Evolutionary conservation across 2,113 vertebrate genomes (phyloP).

Genomic region (Ginglymostoma cirratum): DNA sequence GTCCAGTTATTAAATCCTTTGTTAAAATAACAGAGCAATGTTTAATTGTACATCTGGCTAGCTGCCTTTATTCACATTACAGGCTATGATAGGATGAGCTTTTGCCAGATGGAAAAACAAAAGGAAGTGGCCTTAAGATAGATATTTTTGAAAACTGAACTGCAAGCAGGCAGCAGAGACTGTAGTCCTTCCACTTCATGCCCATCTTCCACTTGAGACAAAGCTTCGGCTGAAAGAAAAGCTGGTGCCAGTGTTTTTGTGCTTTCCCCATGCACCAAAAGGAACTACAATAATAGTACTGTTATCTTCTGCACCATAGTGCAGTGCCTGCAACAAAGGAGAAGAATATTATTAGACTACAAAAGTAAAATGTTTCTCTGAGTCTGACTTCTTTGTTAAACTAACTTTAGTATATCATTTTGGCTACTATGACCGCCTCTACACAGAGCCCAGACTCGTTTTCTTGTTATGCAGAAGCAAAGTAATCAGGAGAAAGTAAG

Average conservation of each 20-base stretch:
- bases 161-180: slow-evolving; percentile 35
- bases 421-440: neutral
- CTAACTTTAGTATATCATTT: neutral
- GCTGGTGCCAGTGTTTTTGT: slow-evolving; percentile 69
- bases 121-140: neutral
- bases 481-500: neutral
- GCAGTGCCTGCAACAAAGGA: slow-evolving; percentile 64
- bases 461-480: neutral
- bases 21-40: slow-evolving; percentile 6
- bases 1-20: neutral
- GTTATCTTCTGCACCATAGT: slow-evolving; percentile 91
- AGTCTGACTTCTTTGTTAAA: neutral
- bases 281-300: slow-evolving; percentile 85
- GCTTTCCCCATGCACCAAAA: slow-evolving; percentile 92
- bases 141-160: slow-evolving; percentile 19
- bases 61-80: slow-evolving; percentile 31
- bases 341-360: neutral
- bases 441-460: neutral
- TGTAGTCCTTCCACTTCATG: slow-evolving; percentile 53
- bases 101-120: neutral
- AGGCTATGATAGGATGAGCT: neutral
- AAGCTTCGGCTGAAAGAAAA: slow-evolving; percentile 95
- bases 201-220: slow-evolving; percentile 88
- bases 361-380: neutral
- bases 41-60: slow-evolving; percentile 2